Evolutionary conservation across 2,113 vertebrate genomes (phyloP).

Genomic region (Mola mola): DNA sequence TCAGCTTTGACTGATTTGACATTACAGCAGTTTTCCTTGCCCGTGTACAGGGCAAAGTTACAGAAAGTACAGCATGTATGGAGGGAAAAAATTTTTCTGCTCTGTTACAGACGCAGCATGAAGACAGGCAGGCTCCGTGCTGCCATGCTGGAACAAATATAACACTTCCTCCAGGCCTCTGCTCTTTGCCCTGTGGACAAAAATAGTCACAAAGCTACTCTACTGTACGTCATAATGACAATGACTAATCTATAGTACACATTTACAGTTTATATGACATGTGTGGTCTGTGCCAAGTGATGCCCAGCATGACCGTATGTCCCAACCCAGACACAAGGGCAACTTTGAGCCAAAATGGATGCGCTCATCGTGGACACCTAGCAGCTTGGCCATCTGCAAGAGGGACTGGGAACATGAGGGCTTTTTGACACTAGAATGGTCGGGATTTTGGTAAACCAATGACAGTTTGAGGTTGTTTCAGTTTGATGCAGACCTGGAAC

Average conservation of each 20-base stretch:
- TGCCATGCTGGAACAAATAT: conserved; percentile 23
- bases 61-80: background rate
- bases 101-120: conserved; percentile 28
- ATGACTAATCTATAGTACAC: conserved; percentile 65
- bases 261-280: conserved; percentile 69
- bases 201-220: conserved; percentile 60
- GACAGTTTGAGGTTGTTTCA: no score
- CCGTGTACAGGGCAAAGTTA: background rate
- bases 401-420: conserved; percentile 45
- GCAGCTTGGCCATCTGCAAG: conserved; percentile 80
- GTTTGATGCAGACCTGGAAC: no score
- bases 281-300: conserved; percentile 71
- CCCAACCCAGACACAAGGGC: conserved; percentile 65
- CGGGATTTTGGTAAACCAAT: conserved; percentile 52
- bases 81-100: conserved; percentile 4
- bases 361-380: conserved; percentile 74
- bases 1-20: conserved; percentile 7
- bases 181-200: conserved; percentile 36
- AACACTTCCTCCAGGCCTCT: conserved; percentile 39
- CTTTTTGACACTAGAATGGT: conserved; percentile 47
- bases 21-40: conserved; percentile 6
- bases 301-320: conserved; percentile 83
- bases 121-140: conserved; percentile 19
- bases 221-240: conserved; percentile 48
- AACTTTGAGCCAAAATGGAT: conserved; percentile 72